A percentile compares a stretch with the other conserved stretches of the same genome.
These are phyloP conservation scores for Pempheris klunzingeri DNA, from an alignment of 2,797 vertebrate species.

Conservation along the genomic window DNA sequence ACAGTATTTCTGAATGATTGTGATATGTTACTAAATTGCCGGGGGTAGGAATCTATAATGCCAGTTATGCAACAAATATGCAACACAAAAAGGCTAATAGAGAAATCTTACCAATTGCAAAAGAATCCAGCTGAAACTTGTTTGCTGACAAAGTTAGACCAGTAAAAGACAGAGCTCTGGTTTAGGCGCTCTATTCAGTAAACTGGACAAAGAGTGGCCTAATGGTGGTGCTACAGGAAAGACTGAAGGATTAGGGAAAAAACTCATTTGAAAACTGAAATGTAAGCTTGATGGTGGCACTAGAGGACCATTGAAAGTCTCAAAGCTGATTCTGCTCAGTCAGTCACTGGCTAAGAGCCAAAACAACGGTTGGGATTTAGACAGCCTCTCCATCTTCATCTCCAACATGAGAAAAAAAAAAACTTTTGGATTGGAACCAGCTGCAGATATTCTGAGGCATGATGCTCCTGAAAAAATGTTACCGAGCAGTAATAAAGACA, in stretches of 20 bases:
- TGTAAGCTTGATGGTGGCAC: constrained; percentile 1
- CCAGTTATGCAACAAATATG: not conserved
- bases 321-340: constrained; percentile 15
- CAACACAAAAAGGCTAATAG: too few species aligned
- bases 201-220: not conserved
- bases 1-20: not conserved
- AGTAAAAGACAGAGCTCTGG: not conserved
- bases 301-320: constrained; percentile 9
- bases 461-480: not conserved
- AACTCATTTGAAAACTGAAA: constrained; percentile 7
- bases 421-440: not conserved
- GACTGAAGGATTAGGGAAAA: not conserved
- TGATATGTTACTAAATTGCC: not conserved
- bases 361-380: constrained; percentile 24
- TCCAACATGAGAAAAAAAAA: constrained; percentile 5
- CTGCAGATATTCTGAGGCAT: not conserved
- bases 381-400: constrained; percentile 25
- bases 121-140: not conserved
- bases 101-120: too few species aligned
- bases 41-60: not conserved
- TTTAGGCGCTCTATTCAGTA: not conserved
- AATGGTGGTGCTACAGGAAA: not conserved
- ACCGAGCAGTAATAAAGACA: not conserved
- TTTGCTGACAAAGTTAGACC: not conserved
- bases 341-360: constrained; percentile 22